Evolutionary conservation across 2,113 vertebrate species (phyloP), one percentile per base, ranked within the genome.

Genomic region (Apeltes quadracus): DNA sequence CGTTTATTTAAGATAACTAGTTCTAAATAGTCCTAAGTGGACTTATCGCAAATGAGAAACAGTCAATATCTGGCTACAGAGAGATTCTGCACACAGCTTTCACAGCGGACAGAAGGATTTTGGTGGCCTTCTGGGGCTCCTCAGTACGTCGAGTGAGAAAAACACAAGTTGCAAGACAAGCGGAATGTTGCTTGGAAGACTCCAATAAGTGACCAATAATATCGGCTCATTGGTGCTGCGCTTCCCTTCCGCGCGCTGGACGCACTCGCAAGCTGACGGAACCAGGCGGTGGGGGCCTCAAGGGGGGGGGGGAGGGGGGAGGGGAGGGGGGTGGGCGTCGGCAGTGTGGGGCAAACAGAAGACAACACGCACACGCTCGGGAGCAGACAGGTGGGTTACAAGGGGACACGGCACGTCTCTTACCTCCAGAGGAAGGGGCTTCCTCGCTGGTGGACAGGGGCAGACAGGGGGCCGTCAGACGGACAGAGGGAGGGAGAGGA

Each of bases 361-460:
- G 23, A 22, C 34, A 13, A 38, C 56, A 22, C 34, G 29, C 64
- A 63, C 51, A 72, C 48, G 50, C 34, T 16, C 0, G 41, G 39
- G 56, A 46, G 50, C 65, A 75, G 5, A 71, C 69, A 61, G 72
- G 61, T 27, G 75, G 51, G 74, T 67, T 39, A 51, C 0, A 27
- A 34, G 66, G 53, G 7, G 64, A 53, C 67, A 55, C 61, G 36
- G 15, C 9, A 36, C 12, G 32, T 43, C 70, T 69, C 96, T 98
- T 97, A 98, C 97, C 97, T 99, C 96, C 96, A 97, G 79, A 95
- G 94, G 79, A 97, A 94, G 76, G 95, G 95, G 90, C 89, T 94
- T 86, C 91, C 93, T 88, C 89, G 89, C 84, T 94, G 94, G 90
- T 95, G 92, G 89, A 95, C 94, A 84, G 96, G 95, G 90, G 95